Evolutionary conservation across 2,113 vertebrate genomes (phyloP), one percentile per base, ranked within the genome.

Genomic region (Callorhinus ursinus): DNA sequence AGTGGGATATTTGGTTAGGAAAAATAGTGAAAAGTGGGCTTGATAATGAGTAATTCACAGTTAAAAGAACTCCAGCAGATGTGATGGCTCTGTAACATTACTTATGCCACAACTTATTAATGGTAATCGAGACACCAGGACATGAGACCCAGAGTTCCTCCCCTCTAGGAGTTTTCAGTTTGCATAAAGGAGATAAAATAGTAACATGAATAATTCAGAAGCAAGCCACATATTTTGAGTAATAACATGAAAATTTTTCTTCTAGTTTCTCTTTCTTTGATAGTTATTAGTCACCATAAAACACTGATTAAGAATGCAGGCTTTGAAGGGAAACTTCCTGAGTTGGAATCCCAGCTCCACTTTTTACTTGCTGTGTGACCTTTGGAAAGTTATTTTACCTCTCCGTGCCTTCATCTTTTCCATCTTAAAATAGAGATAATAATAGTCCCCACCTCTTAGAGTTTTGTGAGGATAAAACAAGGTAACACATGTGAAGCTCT

Each of bases 381-480:
- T 88, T 90, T 82, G 72, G 63, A 96, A 96, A 93, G 33, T 90
- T 88, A 91, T 57, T 93, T 82, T 36, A 33, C 28, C 36, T 95
- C n/a, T 67, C 79, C 89, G 63, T 83, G 61, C 31, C 46, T 95
- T 42, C 1, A 4, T 88, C 53, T 89, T 93, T 95, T 81, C 96
- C 14, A 91, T 81, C 28, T 71, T n/a, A 90, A 72, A 90, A 80
- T 21, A 83, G 69, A 84, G 59, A 82, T 55, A 57, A 86, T 55
- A 57, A 87, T 39, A 93, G 7, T 57, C 4, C 39, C 16, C 59
- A 72, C 71, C 42, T 67, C 79, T 83, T 55, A 39, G 69, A 87
- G 42, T 49, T 51, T 91, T 92, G 69, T 59, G 79, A 96, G 61
- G 46, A 74, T 63, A 46, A 72, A 91, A 93, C 33, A 95, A 85